A percentile compares a stretch with the other conserved stretches of the same genome.
Evolutionary conservation across 2,113 vertebrate genomes (phyloP).

Genomic region (Clarias macrocephalus): DNA sequence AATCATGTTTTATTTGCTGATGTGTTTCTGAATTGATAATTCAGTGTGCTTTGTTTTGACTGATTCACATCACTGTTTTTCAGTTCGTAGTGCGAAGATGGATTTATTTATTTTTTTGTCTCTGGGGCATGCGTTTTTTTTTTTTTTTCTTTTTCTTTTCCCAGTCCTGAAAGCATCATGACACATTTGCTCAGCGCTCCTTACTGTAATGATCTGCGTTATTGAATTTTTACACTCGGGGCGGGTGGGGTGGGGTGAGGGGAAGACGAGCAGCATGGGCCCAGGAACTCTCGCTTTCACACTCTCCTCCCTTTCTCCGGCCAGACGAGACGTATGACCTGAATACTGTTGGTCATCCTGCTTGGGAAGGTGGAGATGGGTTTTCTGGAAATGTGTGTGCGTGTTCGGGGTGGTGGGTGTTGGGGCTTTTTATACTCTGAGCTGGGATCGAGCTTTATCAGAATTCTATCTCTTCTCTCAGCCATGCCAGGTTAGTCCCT

Average conservation of each 20-base stretch:
- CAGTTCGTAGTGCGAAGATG: background rate
- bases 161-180: background rate
- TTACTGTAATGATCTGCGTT: slow-evolving; percentile 45
- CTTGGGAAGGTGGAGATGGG: slow-evolving; percentile 8
- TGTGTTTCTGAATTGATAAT: background rate
- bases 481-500: slow-evolving; percentile 33
- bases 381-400: slow-evolving; percentile 18
- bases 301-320: slow-evolving; percentile 23
- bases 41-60: background rate
- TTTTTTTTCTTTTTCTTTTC: background rate
- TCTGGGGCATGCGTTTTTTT: background rate
- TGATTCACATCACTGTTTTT: background rate
- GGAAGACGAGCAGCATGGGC: slow-evolving; percentile 24
- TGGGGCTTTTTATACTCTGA: background rate
- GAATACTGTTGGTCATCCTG: slow-evolving; percentile 38
- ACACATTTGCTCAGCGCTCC: slow-evolving; percentile 26
- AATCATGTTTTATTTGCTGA: background rate
- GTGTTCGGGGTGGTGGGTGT: background rate
- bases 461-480: slow-evolving; percentile 44
- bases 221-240: slow-evolving; percentile 47
- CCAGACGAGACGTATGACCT: background rate
- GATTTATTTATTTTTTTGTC: slow-evolving; percentile 6
- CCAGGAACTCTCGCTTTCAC: slow-evolving; percentile 24
- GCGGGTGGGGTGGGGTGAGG: background rate
- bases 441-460: slow-evolving; percentile 39